phyloP scores from a whole-genome alignment of 2,797 vertebrate species.

The Mus minutoides region DNA sequence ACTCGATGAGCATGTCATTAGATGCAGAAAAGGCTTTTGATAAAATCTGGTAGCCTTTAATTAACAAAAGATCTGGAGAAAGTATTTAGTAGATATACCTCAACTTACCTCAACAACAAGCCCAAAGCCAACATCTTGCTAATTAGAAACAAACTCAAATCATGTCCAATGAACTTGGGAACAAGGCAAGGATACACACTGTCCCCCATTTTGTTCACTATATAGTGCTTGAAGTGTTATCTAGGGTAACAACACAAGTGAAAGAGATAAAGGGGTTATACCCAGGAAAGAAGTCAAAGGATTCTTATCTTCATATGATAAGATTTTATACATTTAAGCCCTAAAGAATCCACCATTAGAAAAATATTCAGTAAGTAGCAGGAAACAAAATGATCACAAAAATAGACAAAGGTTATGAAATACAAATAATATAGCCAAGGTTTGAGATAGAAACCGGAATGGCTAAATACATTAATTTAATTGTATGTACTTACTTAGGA shows the following conservation, averaged over 20 bases:
- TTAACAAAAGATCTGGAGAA: neutral
- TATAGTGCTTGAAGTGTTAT: neutral
- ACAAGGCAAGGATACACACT: neutral
- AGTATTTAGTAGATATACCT: neutral
- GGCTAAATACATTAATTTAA: neutral
- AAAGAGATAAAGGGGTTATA: neutral
- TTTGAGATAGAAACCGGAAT: slow-evolving; percentile 7
- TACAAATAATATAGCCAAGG: slow-evolving; percentile 23
- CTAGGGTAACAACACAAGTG: neutral
- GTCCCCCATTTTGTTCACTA: neutral
- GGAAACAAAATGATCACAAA: neutral
- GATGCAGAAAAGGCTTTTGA: neutral
- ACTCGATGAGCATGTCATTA: neutral
- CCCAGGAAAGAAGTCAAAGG: neutral
- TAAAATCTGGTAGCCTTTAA: neutral
- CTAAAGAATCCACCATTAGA: neutral
- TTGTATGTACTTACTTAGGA: neutral
- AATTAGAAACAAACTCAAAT: neutral
- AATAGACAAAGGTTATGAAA: slow-evolving; percentile 4
- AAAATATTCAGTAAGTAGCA: neutral
- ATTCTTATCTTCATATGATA: neutral
- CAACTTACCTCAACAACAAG: neutral
- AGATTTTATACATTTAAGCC: neutral
- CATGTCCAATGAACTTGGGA: neutral
- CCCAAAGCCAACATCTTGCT: neutral